A percentile compares a stretch with the other conserved stretches of the same genome.
Conservation (phyloP, 2,797 vertebrate genomes). For the Chaetodon trifasciatus region DNA sequence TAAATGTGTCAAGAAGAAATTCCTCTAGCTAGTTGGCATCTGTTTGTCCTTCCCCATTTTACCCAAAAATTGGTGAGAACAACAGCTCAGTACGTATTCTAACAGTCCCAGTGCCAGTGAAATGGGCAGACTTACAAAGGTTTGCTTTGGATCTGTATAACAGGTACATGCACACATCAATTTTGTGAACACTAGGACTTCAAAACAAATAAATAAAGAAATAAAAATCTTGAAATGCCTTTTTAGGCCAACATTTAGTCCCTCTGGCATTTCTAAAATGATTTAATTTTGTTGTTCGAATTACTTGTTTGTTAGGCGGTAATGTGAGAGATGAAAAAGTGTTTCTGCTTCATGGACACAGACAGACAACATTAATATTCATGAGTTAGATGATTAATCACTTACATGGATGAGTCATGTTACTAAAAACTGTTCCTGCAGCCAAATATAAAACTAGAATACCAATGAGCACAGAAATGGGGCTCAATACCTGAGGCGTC, state of each 20-base stretch:
- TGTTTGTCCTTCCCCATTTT: slow-evolving; percentile 24
- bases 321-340: slow-evolving; percentile 44
- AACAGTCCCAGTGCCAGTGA: slow-evolving; percentile 23
- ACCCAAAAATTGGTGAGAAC: slow-evolving; percentile 14
- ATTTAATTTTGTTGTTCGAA: slow-evolving; percentile 41
- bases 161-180: slow-evolving; percentile 17
- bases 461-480: slow-evolving; percentile 2
- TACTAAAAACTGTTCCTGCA: slow-evolving; percentile 62
- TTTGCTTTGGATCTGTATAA: slow-evolving; percentile 30
- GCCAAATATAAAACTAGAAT: slow-evolving; percentile 66
- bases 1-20: slow-evolving; percentile 14
- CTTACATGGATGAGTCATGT: slow-evolving; percentile 69
- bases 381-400: slow-evolving; percentile 73
- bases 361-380: slow-evolving; percentile 66
- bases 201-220: background rate
- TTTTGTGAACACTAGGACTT: slow-evolving; percentile 25
- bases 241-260: slow-evolving; percentile 25
- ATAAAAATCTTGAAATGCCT: background rate
- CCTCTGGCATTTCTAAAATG: slow-evolving; percentile 38
- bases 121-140: slow-evolving; percentile 21
- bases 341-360: slow-evolving; percentile 41
- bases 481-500: slow-evolving; percentile 28
- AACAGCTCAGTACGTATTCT: slow-evolving; percentile 18
- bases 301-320: slow-evolving; percentile 49
- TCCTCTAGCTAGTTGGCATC: slow-evolving; percentile 20